Evolutionary conservation across 2,888 invertebrate species (phyloP).

Genomic region (Oscheius sp.): DNA sequence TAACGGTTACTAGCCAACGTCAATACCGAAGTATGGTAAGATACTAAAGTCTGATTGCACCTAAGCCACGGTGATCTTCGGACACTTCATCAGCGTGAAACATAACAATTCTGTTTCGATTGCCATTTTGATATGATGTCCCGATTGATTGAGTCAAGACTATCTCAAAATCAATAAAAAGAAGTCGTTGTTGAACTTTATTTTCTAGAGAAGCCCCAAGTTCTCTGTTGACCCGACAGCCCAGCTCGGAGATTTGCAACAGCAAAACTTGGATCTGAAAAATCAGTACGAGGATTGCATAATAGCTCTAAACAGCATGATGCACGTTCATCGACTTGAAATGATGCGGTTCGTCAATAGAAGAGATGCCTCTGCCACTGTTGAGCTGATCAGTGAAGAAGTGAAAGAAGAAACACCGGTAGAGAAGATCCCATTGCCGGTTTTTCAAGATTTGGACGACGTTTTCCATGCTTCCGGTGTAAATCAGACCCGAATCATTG

Average conservation of each 20-base stretch:
- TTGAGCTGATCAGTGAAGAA: neutral
- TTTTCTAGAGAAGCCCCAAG: conserved; percentile 4
- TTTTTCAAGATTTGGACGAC: conserved; percentile 27
- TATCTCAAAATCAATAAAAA: too few species aligned
- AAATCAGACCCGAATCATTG: conserved; percentile 9
- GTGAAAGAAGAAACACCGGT: neutral
- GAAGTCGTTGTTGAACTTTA: too few species aligned
- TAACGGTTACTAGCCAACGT: too few species aligned
- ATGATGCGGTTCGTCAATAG: conserved; percentile 13
- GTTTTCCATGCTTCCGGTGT: conserved; percentile 8
- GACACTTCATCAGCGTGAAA: too few species aligned
- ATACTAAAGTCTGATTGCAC: too few species aligned
- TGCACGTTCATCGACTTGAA: conserved; percentile 15
- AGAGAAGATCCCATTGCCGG: conserved; percentile 12
- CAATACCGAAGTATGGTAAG: too few species aligned
- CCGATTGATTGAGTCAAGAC: too few species aligned
- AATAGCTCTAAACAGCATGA: conserved; percentile 16
- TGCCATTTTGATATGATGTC: too few species aligned
- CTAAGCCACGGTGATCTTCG: too few species aligned
- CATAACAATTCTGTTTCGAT: too few species aligned
- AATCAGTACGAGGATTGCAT: conserved; percentile 21
- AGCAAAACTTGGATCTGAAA: conserved; percentile 19
- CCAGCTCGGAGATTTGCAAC: conserved; percentile 21
- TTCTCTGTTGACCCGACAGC: conserved; percentile 10
- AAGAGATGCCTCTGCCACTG: neutral